phyloP scores from a whole-genome alignment of 2,113 vertebrate species.

The Erinaceus europaeus region DNA sequence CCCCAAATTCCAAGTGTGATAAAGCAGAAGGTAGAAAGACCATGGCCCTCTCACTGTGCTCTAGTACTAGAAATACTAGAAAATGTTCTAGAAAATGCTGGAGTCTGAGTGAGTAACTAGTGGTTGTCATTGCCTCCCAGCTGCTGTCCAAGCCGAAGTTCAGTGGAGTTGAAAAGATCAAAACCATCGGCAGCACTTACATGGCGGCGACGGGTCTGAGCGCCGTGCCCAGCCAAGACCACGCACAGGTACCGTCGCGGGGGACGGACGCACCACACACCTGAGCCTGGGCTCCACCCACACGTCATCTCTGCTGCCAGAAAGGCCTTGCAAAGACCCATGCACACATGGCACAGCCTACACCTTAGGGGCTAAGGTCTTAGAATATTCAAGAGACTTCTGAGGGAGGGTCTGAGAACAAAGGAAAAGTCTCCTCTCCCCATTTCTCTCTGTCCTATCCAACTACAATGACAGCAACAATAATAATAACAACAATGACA shows the following conservation, averaged over 20 bases:
- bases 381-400: not conserved
- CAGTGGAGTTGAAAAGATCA: constrained; percentile 98
- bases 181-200: constrained; percentile 98
- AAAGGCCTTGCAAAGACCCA: rapidly evolving
- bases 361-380: not conserved
- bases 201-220: constrained; percentile 98
- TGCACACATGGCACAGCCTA: too few species aligned
- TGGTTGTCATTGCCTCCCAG: constrained; percentile 77
- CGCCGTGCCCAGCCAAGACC: constrained; percentile 90
- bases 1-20: too few species aligned
- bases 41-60: too few species aligned
- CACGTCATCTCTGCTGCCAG: not conserved
- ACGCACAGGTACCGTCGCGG: constrained; percentile 85
- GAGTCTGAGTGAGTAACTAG: constrained; percentile 1
- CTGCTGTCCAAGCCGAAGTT: constrained; percentile 97
- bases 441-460: too few species aligned
- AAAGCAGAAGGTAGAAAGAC: too few species aligned
- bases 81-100: not conserved
- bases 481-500: too few species aligned
- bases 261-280: rapidly evolving
- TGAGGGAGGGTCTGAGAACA: too few species aligned
- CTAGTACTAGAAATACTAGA: too few species aligned
- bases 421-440: too few species aligned
- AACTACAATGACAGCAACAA: too few species aligned
- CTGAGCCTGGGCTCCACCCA: rapidly evolving